Evolutionary conservation across 2,113 vertebrate species (phyloP), one percentile per base, ranked within the genome.

Genomic region (Melospiza melodia): DNA sequence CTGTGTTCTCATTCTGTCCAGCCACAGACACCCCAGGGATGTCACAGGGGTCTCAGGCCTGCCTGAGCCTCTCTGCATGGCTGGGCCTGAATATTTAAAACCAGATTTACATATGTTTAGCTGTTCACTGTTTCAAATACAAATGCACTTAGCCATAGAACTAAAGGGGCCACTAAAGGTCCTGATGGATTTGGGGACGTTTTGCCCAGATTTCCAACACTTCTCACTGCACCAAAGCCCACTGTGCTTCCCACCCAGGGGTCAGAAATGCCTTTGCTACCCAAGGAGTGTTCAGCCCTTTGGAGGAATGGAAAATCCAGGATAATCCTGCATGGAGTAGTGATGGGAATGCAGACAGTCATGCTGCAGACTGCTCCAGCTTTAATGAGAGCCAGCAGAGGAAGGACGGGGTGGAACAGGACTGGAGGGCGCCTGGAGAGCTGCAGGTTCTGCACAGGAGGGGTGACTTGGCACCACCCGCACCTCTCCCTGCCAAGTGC

Each of bases 371-470:
- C 23, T 28, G 46, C n/a, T 74, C 54, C n/a, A 54, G 75, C 46
- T 66, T 35, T 46, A 31, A 3, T 0, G 3, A 61, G 67, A 39
- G n/a, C 63, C 10, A 3, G 54, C 10, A 33, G n/a, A 54, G 19
- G 41, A 23, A 37, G 44, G 41, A 5, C 12, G n/a, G 28, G 39
- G 13, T 0, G 20, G 25, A n/a, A 23, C 0, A 2, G 35, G 33
- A 15, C 5, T 12, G 63, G 75, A 66, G 41, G 46, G 79, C 72
- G 46, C 57, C 37, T 3, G 15, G 24, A 20, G 35, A 33, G 31
- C 46, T 49, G 51, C n/a, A 37, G 61, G 44, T 20, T 9, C 62
- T 9, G 3, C 0, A 5, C 9, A 9, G 59, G 41, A 82, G 24
- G 37, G 48, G 28, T 5, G n/a, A 24, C 20, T 3, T 4, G 1